Conservation (phyloP, 1,140 invertebrate genomes). For the Nasonia giraulti region DNA sequence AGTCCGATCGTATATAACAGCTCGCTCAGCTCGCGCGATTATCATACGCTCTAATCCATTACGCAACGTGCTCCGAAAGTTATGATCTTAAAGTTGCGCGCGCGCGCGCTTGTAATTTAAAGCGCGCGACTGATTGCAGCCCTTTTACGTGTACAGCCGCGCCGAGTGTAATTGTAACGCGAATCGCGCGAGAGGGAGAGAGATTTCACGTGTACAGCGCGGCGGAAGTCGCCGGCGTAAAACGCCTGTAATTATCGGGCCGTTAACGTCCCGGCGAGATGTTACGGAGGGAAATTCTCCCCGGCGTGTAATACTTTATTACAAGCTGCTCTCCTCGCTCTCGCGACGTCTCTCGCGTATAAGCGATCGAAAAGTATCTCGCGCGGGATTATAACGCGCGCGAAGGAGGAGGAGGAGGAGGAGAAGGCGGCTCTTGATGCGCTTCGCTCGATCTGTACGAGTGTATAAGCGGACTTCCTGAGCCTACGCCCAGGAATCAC, state of each 20-base stretch:
- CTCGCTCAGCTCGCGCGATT: neutral
- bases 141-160: neutral
- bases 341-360: neutral
- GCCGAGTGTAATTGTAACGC: constrained; percentile 34
- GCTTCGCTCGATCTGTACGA: neutral
- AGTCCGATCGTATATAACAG: constrained; percentile 9
- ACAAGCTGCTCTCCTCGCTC: neutral
- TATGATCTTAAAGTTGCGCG: constrained; percentile 9
- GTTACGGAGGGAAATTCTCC: neutral
- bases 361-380: neutral
- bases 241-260: constrained; percentile 51
- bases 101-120: constrained; percentile 16
- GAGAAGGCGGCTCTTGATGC: neutral
- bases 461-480: neutral
- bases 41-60: constrained; percentile 22
- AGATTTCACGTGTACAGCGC: neutral
- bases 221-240: constrained; percentile 31
- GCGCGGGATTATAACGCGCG: neutral
- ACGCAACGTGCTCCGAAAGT: constrained; percentile 3
- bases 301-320: constrained; percentile 25
- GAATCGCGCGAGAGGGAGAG: neutral
- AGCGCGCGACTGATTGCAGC: neutral
- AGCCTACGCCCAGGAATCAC: constrained; percentile 34
- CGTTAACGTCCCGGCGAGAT: constrained; percentile 49
- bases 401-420: constrained; percentile 8